Percentiles rank a stretch among this genome's conserved stretches.
phyloP scores from a whole-genome alignment of 2,113 vertebrate genomes.

The Abramis brama region DNA sequence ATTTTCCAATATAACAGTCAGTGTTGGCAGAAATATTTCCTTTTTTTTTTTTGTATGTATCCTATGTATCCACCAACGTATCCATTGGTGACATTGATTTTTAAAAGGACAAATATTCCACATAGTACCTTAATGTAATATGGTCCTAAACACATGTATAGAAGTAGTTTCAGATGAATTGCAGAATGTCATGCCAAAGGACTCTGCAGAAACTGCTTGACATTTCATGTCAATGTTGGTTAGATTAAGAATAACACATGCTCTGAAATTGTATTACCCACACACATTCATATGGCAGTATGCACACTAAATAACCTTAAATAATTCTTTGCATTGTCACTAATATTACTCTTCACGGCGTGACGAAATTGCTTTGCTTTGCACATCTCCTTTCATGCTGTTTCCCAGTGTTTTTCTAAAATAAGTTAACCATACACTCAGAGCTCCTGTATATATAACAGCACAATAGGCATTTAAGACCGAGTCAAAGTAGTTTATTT shows the following conservation, averaged over 20 bases:
- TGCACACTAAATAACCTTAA: background rate
- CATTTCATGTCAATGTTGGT: background rate
- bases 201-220: background rate
- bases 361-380: background rate
- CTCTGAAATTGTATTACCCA: background rate
- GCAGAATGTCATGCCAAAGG: background rate
- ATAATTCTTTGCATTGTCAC: background rate
- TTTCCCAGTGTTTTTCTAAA: background rate
- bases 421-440: background rate
- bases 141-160: background rate
- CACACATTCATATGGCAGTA: too few species aligned
- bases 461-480: constrained; percentile 35
- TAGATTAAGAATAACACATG: background rate
- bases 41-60: too few species aligned
- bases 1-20: background rate
- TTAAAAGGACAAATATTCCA: too few species aligned
- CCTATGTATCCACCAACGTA: too few species aligned
- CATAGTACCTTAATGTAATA: background rate
- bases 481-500: constrained; percentile 3
- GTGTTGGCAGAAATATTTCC: background rate
- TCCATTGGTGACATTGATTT: too few species aligned
- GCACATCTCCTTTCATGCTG: background rate
- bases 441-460: constrained; percentile 10
- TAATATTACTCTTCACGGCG: background rate
- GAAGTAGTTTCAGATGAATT: background rate